Percentiles rank a stretch among this genome's conserved stretches.
Conservation (phyloP, 2,113 vertebrate genomes). For the Oceanites oceanicus region DNA sequence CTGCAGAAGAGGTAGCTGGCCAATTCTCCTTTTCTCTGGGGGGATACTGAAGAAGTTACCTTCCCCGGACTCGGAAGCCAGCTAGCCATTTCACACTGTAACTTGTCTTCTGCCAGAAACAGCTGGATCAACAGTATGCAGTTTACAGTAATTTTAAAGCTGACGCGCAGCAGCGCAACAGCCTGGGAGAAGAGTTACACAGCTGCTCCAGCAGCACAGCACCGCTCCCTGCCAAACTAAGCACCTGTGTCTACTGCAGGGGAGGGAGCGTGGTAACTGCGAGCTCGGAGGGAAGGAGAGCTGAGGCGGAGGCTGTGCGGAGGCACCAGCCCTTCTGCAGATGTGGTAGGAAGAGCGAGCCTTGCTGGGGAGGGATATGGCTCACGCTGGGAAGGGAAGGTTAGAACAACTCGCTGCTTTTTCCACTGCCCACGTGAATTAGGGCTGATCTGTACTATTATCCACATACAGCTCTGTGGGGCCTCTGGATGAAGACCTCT, state of each 20-base stretch:
- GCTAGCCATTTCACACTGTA: not conserved
- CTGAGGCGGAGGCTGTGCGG: not conserved
- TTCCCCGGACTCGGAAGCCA: not conserved
- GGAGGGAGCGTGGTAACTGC: not conserved
- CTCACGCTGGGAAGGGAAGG: not conserved
- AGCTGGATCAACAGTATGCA: not conserved
- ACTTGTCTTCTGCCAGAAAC: not conserved
- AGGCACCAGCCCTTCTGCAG: not conserved
- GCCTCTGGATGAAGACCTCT: not conserved
- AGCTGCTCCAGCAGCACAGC: not conserved
- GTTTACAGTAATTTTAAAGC: not conserved
- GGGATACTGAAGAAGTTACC: not conserved
- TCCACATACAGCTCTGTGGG: not conserved
- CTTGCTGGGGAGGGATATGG: not conserved
- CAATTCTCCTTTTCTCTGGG: not conserved
- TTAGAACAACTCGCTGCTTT: not conserved
- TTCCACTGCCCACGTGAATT: accelerated
- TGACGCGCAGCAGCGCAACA: not conserved
- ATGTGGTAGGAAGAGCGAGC: not conserved
- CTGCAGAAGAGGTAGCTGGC: not conserved
- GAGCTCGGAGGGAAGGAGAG: not conserved
- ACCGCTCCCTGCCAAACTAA: not conserved
- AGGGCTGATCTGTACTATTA: accelerated
- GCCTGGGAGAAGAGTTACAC: not conserved
- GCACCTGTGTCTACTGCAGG: not conserved